phyloP scores from a whole-genome alignment of 2,797 vertebrate genomes.

The Rhodeus uyekii region DNA sequence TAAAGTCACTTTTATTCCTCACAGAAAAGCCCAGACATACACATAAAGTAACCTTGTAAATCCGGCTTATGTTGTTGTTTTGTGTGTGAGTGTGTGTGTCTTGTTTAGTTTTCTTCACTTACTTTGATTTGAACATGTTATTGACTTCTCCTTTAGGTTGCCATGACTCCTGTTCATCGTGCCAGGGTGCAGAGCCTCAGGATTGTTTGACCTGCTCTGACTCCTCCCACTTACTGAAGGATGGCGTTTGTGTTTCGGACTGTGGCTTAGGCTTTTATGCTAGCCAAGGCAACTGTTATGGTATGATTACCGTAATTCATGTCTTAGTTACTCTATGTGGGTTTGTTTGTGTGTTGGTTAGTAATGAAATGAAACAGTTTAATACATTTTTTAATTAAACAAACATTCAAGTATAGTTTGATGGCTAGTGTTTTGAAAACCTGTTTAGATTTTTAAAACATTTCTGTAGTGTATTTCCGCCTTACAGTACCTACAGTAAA shows the following conservation, averaged over 20 bases:
- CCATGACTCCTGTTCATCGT: conserved; percentile 82
- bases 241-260: conserved; percentile 76
- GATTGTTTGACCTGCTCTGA: conserved; percentile 84
- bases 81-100: neutral
- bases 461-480: neutral
- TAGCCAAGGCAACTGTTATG: conserved; percentile 76
- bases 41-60: conserved; percentile 39
- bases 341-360: neutral
- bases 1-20: neutral
- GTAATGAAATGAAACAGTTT: neutral
- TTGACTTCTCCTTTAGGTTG: conserved; percentile 77
- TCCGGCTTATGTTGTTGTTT: neutral
- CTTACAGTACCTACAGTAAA: neutral
- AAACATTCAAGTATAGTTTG: too few species aligned
- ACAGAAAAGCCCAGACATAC: conserved; percentile 27
- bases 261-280: conserved; percentile 81
- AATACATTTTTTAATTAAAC: neutral
- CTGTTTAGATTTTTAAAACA: neutral
- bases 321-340: conserved; percentile 1
- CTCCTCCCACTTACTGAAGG: conserved; percentile 71
- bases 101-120: neutral
- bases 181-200: conserved; percentile 75
- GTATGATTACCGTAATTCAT: conserved; percentile 66
- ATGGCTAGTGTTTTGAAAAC: neutral
- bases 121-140: conserved; percentile 28